Percentiles rank a stretch among this genome's conserved stretches.
These are phyloP conservation scores for Eulemur mongoz DNA, from an alignment of 2,797 vertebrate genomes.

Conservation along the genomic window DNA sequence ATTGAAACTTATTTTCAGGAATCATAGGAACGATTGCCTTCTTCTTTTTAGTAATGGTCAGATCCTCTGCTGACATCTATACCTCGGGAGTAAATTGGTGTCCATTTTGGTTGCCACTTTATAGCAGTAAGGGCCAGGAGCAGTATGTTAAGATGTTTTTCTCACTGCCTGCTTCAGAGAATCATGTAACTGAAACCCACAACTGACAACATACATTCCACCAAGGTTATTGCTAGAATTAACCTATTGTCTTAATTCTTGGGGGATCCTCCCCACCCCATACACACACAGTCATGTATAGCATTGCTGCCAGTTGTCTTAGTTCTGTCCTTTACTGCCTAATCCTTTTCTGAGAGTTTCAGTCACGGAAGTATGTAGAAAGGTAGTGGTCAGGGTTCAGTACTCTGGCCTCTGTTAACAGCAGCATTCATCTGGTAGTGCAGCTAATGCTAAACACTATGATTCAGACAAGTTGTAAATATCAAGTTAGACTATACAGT, in stretches of 20 bases:
- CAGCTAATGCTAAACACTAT: neutral
- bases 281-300: neutral
- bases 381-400: neutral
- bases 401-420: neutral
- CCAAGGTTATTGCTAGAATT: neutral
- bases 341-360: neutral
- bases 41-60: neutral
- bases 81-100: neutral
- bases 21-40: neutral
- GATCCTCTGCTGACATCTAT: neutral
- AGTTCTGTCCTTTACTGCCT: neutral
- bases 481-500: neutral
- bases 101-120: neutral
- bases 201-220: neutral
- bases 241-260: neutral
- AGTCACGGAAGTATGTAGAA: neutral
- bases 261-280: neutral
- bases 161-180: neutral
- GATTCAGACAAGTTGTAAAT: slow-evolving; percentile 13
- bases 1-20: slow-evolving; percentile 3
- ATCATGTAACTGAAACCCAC: neutral
- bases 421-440: neutral
- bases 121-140: neutral
- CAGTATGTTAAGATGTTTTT: neutral
- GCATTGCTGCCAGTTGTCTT: neutral